Conservation (phyloP, 2,888 invertebrate species). For the Patella caerulea region DNA sequence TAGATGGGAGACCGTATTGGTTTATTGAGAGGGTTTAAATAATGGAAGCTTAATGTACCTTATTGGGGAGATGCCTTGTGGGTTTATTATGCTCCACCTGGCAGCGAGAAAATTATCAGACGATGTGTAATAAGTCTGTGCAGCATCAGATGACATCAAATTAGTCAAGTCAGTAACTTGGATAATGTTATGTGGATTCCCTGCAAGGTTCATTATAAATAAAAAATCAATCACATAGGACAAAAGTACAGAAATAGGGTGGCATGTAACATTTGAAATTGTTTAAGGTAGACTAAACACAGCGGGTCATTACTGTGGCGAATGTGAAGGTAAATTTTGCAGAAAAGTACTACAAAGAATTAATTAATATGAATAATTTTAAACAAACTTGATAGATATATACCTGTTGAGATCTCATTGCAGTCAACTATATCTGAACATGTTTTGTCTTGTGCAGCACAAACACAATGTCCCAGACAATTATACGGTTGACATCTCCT, state of each 20-base stretch:
- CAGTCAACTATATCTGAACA: background rate
- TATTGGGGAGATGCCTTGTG: slow-evolving; percentile 16
- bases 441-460: background rate
- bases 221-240: background rate
- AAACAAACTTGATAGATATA: background rate
- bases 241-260: no score
- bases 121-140: slow-evolving; percentile 14
- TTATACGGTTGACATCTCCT: background rate
- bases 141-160: background rate
- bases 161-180: background rate
- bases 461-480: background rate
- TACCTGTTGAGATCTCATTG: background rate
- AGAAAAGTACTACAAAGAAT: background rate
- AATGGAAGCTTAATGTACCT: slow-evolving; percentile 6
- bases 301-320: no score
- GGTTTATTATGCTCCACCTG: slow-evolving; percentile 24
- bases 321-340: background rate
- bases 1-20: no score
- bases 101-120: slow-evolving; percentile 28
- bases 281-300: background rate
- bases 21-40: no score
- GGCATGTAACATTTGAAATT: no score
- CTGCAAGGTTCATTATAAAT: background rate
- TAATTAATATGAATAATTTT: background rate
- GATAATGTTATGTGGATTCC: background rate